Evolutionary conservation across 1,140 invertebrate genomes (phyloP), one percentile per base, ranked within the genome.

Genomic region (Temnothorax longispinosus): DNA sequence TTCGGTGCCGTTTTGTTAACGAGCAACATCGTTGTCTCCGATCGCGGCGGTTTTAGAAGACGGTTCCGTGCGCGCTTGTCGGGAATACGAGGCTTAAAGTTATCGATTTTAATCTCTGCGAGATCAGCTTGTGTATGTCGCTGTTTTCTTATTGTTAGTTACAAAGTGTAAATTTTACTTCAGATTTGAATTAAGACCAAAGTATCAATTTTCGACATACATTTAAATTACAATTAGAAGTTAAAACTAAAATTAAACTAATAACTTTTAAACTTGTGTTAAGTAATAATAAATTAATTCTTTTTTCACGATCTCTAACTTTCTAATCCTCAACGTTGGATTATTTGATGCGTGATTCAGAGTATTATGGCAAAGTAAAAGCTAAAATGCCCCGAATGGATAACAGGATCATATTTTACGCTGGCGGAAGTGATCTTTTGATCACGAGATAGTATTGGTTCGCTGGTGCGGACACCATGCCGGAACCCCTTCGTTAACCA

Each of bases 1-100:
- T 74, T 38, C 64, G 18, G 47, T 60, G 58, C 52, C 69, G 86
- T 87, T 89, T 87, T 65, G 64, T 90, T 90, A 89, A 90, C 89
- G 89, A 90, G 85, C 64, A 74, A 89, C 88, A 90, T 56, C 67
- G 35, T 13, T 47, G 65, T 35, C 18, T 50, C 50, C 62, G 67
- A 58, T 58, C 52, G 15, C 80, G 41, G 52, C 8, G 32, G 69
- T 60, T 60, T 60, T 50, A 62, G 54, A 72, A 58, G 41, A 78
- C 27, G 32, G 11, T 32, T 60, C 18, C 18, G 44, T 27, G 38
- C 35, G 15, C 4, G 38, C 52, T 60, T 47, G 41, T 58, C 67
- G 21, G 13, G 54, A 50, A 65, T 52, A 21, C 72, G 7, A 44
- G n/a, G 41, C 5, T 35, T 3, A 60, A n/a, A 82, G 27, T 38